These are phyloP conservation scores for Pilophorus perplexus DNA, from an alignment of 2,888 invertebrate genomes.

Conservation along the genomic window DNA sequence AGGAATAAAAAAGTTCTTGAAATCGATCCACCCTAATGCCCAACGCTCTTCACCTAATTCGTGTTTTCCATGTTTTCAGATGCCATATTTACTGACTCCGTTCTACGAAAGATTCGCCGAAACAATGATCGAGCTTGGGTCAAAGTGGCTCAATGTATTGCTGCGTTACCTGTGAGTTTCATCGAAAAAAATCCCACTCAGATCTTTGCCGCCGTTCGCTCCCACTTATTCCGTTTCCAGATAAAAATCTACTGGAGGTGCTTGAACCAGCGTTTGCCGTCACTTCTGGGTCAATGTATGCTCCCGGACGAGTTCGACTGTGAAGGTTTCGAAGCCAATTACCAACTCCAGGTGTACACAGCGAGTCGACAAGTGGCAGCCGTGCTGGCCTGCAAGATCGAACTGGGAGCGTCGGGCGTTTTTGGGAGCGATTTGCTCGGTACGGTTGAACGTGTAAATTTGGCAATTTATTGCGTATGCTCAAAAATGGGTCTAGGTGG, in stretches of 20 bases:
- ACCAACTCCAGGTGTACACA: slow-evolving; percentile 7
- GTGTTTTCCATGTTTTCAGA: slow-evolving; percentile 15
- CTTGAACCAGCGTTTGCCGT: slow-evolving; percentile 30
- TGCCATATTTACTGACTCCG: slow-evolving; percentile 21
- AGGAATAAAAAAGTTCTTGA: no score
- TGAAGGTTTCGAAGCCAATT: slow-evolving; percentile 21
- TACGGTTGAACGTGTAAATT: background rate
- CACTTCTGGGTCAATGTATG: slow-evolving; percentile 13
- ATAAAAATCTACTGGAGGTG: slow-evolving; percentile 33
- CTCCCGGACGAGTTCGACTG: slow-evolving; percentile 20
- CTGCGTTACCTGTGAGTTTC: slow-evolving; percentile 19
- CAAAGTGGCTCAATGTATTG: slow-evolving; percentile 2
- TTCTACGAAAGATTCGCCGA: slow-evolving; percentile 14
- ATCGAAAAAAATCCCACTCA: no score
- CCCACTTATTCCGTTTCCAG: background rate
- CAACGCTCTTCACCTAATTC: no score
- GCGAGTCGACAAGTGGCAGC: slow-evolving; percentile 6
- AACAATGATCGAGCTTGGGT: slow-evolving; percentile 7
- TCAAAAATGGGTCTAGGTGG: no score
- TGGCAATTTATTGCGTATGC: no score
- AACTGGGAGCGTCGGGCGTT: slow-evolving; percentile 3
- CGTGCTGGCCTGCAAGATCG: slow-evolving; percentile 7
- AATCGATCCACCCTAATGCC: no score
- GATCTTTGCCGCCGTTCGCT: background rate
- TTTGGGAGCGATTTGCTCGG: slow-evolving; percentile 33